phyloP scores from a whole-genome alignment of 2,797 vertebrate genomes.

The Eulemur coronatus region DNA sequence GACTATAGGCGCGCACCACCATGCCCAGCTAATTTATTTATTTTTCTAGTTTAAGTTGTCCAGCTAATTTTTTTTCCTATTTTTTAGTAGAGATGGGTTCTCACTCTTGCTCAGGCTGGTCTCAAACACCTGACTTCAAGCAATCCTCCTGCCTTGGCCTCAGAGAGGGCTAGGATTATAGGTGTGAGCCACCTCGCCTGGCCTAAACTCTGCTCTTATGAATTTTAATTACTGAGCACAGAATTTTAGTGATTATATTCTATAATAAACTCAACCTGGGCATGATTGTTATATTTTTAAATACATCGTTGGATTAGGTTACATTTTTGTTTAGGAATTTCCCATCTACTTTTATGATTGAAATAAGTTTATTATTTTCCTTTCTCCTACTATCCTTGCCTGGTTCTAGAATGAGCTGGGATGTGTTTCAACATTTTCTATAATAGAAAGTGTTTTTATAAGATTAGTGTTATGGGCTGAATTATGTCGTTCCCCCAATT shows the following conservation, averaged over 20 bases:
- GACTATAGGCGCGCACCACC: no score
- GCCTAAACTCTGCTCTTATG: background rate
- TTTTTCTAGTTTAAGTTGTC: no score
- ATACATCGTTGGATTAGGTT: background rate
- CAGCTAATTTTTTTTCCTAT: no score
- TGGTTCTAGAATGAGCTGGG: background rate
- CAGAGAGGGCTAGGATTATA: no score
- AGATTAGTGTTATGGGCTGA: background rate
- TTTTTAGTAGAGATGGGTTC: no score
- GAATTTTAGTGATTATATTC: slow-evolving; percentile 5
- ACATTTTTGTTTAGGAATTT: slow-evolving; percentile 15
- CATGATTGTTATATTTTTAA: background rate
- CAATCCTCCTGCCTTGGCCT: no score
- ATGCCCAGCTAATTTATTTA: no score
- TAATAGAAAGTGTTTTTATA: background rate
- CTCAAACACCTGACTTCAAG: no score
- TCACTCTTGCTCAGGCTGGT: no score
- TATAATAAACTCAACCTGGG: background rate
- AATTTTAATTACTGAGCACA: background rate
- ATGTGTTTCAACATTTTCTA: background rate
- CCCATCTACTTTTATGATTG: background rate
- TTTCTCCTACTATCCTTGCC: background rate
- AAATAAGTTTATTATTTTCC: background rate
- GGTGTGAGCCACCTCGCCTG: no score
- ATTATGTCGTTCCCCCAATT: background rate